Evolutionary conservation across 1,140 invertebrate genomes (phyloP).

Genomic region (Vanessa atalanta): DNA sequence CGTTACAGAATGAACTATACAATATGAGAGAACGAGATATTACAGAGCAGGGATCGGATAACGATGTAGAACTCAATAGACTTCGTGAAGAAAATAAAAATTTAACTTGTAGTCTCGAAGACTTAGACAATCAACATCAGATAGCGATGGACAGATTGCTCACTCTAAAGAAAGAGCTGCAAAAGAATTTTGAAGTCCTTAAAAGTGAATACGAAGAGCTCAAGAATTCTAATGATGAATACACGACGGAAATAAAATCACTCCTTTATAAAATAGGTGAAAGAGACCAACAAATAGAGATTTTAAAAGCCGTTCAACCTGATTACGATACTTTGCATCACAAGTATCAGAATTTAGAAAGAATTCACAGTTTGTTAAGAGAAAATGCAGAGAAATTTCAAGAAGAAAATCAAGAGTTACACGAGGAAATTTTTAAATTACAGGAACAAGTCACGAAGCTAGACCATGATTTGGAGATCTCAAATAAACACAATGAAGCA

Average conservation of each 20-base stretch:
- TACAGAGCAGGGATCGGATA: slow-evolving; percentile 40
- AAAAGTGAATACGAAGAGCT: slow-evolving; percentile 81
- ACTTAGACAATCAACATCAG: slow-evolving; percentile 87
- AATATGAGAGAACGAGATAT: slow-evolving; percentile 61
- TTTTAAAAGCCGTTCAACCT: slow-evolving; percentile 48
- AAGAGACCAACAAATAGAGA: slow-evolving; percentile 72
- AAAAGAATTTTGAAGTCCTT: slow-evolving; percentile 82
- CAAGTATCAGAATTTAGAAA: slow-evolving; percentile 78
- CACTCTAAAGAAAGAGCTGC: slow-evolving; percentile 83
- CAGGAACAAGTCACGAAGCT: slow-evolving; percentile 76
- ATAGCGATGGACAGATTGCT: slow-evolving; percentile 84
- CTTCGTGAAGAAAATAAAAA: slow-evolving; percentile 81
- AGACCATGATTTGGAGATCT: slow-evolving; percentile 69
- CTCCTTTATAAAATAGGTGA: slow-evolving; percentile 76
- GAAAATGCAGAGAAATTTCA: slow-evolving; percentile 77
- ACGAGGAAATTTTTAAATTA: slow-evolving; percentile 78
- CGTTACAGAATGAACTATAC: slow-evolving; percentile 70
- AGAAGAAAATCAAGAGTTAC: slow-evolving; percentile 78
- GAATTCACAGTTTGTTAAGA: slow-evolving; percentile 66
- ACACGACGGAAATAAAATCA: slow-evolving; percentile 71
- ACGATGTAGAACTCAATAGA: slow-evolving; percentile 39
- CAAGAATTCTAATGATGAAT: slow-evolving; percentile 77
- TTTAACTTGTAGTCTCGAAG: slow-evolving; percentile 83
- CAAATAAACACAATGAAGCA: slow-evolving; percentile 48
- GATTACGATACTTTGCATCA: slow-evolving; percentile 72